Evolutionary conservation across 2,797 vertebrate genomes (phyloP), one percentile per base, ranked within the genome.

Genomic region (Distichodus sexfasciatus): DNA sequence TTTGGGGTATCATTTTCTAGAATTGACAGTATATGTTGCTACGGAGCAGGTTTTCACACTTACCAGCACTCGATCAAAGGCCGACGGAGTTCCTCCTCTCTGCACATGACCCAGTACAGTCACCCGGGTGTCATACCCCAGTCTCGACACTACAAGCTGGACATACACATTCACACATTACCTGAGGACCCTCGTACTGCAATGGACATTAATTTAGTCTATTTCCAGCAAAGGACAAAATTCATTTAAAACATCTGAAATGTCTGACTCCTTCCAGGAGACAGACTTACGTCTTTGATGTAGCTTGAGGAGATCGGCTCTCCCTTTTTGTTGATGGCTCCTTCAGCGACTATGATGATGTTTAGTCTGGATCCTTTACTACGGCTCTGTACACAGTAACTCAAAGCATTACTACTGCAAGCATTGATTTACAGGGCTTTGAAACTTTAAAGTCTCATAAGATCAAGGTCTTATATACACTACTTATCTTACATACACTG

Each of bases 21-120:
- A n/a, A n/a, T n/a, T n/a, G n/a, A n/a, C n/a, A n/a, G n/a, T n/a
- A n/a, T n/a, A n/a, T n/a, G n/a, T 26, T 14, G 15, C 1, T 1
- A 14, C 17, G 19, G 14, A 6, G 26, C 15, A 60, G 24, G 53
- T 31, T 48, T 5, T 57, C 17, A 15, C 44, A 61, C 85, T 90
- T 82, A 92, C 92, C 83, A 93, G 83, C 24, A 89, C 83, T 53
- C 87, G 88, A 87, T 96, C 97, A 0, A 99, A 99, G 0, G 96
- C 97, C 0, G 96, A 98, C 0, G 97, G 97, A 0, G 93, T 96
- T 76, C 97, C 96, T 58, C 96, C 96, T 3, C 96, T 88, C 87
- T 98, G 97, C 65, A 98, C 96, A 0, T 99, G 97, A 31, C 97
- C 97, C 1, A 99, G 92, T 4, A 99, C 95, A 0, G 97, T 98